These are phyloP conservation scores for Albula goreensis DNA, from an alignment of 2,113 vertebrate genomes.

Conservation along the genomic window DNA sequence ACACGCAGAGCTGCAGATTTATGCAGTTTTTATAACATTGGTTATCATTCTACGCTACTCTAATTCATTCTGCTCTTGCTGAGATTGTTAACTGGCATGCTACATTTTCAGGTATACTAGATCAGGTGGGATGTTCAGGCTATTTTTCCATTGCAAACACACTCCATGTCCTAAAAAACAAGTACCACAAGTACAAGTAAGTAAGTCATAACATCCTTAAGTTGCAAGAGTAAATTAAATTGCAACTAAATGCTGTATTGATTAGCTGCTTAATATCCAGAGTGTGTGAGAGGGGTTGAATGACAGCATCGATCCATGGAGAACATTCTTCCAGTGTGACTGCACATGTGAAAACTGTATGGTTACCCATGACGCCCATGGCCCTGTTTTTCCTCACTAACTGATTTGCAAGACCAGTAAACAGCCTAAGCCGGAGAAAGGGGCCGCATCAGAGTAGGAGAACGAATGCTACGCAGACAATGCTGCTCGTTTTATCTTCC, in stretches of 20 bases:
- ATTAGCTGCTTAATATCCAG: not conserved
- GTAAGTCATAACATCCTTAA: not conserved
- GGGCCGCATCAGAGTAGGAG: not conserved
- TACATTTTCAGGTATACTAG: no score
- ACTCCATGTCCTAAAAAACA: no score
- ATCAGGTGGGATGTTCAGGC: no score
- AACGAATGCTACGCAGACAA: not conserved
- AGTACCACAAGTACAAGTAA: no score
- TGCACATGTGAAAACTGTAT: not conserved
- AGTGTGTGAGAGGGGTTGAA: not conserved
- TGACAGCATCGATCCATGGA: not conserved
- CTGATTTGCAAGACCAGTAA: not conserved
- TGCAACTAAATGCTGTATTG: not conserved
- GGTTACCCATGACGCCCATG: not conserved
- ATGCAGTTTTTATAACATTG: no score
- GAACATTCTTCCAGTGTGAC: not conserved
- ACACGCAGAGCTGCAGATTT: no score
- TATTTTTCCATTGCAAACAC: no score
- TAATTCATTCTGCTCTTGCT: no score
- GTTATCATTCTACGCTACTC: no score
- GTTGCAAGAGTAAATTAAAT: not conserved
- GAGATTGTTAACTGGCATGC: no score
- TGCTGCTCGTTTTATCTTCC: not conserved
- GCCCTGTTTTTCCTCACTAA: not conserved
- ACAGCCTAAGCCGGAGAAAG: not conserved